Evolutionary conservation across 2,888 invertebrate genomes (phyloP).

Genomic region (Seira musarum): DNA sequence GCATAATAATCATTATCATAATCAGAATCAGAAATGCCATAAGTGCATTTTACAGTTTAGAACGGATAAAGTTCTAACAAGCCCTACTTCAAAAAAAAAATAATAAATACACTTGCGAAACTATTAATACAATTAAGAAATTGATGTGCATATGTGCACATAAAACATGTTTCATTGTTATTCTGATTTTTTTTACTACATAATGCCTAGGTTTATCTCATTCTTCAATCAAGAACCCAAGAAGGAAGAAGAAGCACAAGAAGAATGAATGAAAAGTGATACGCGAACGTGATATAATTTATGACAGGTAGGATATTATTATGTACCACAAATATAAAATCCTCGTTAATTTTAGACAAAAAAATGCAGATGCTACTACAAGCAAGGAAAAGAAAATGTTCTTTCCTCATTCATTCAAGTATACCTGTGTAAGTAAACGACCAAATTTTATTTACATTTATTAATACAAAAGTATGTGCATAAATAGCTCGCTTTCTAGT

Average conservation of each 20-base stretch:
- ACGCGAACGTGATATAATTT: background rate
- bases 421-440: too few relatives aligned
- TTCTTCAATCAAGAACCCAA: background rate
- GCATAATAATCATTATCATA: background rate
- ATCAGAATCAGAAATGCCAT: background rate
- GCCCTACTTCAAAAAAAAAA: too few relatives aligned
- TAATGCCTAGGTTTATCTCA: conserved; percentile 11
- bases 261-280: background rate
- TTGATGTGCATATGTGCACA: too few relatives aligned
- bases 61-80: background rate
- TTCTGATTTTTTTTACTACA: background rate
- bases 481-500: too few relatives aligned
- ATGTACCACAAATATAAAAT: too few relatives aligned
- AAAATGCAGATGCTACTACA: too few relatives aligned
- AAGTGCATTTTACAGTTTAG: conserved; percentile 4
- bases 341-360: too few relatives aligned
- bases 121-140: background rate
- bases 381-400: too few relatives aligned
- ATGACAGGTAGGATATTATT: background rate
- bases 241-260: conserved; percentile 6
- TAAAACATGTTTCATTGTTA: background rate
- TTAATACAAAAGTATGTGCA: too few relatives aligned
- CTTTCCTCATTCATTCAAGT: too few relatives aligned
- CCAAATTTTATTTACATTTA: too few relatives aligned
- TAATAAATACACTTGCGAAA: conserved; percentile 3